Evolutionary conservation across 2,888 invertebrate species (phyloP), one percentile per base, ranked within the genome.

Genomic region (Hypomecis atomaria): DNA sequence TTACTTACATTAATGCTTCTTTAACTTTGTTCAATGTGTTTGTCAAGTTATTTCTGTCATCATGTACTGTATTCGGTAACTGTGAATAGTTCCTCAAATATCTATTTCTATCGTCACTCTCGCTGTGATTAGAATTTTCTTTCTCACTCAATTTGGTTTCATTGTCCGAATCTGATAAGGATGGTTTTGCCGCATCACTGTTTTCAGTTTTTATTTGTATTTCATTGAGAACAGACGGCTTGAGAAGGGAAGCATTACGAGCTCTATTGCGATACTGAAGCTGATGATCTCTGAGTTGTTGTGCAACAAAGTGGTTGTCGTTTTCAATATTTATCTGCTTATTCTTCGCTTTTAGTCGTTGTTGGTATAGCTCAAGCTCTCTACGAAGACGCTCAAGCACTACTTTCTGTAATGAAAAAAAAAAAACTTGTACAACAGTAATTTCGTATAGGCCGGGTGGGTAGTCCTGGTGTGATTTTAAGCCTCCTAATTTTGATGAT

Each of bases 341-440:
- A 73, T 92, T 92, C 62, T 87, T 84, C 6, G 87, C 81, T 74
- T 90, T 92, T 34, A 93, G 72, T 40, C 88, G 82, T 69, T 91
- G 90, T 75, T 94, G 94, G 74, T 93, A 94, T 10, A 92, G 72
- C 70, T 95, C 93, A 48, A 94, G 82, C 73, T 94, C 94, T 75
- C 91, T 91, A 52, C 94, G 86, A 71, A 94, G 83, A 73, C 93
- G 89, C 65, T 94, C 93, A 33, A 94, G 89, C 34, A 94, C 93
- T 72, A 92, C 81, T 86, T 94, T 94, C 94, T 94, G 84, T 50
- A 37, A 50, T 1, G 8, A 9, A 38, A 38, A 8, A 38, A 38
- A 8, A 3, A 8, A 0, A 38, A 23, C 23, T 23, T 23, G 23
- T 23, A 23, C 23, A 23, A 23, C 23, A 23, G 23, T 23, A 23